Conservation (phyloP, 2,797 vertebrate species). For the Artibeus lituratus region DNA sequence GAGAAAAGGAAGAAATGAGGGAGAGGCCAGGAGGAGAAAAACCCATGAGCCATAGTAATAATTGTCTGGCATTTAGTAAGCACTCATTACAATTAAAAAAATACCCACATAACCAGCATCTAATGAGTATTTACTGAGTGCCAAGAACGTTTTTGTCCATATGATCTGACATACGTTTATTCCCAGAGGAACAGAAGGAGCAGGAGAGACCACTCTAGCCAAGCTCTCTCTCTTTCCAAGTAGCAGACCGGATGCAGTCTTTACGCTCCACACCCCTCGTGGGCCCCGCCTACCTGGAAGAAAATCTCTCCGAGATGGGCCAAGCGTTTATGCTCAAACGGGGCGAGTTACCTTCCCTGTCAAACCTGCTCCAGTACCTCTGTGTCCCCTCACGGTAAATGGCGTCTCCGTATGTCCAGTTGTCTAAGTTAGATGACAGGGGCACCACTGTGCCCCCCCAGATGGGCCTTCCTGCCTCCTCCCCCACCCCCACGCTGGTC, state of each 20-base stretch:
- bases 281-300: not conserved
- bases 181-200: not conserved
- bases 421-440: not conserved
- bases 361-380: not conserved
- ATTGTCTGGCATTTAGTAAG: not conserved
- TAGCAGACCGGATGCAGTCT: not conserved
- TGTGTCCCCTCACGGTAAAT: not conserved
- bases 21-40: not conserved
- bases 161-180: not conserved
- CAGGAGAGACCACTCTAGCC: not conserved
- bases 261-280: not conserved
- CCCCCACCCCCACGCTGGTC: not conserved
- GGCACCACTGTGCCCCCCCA: not conserved
- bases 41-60: not conserved
- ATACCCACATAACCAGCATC: not conserved
- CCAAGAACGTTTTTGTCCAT: not conserved
- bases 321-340: not conserved
- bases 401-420: not conserved
- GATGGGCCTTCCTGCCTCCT: rapidly evolving
- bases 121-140: slow-evolving; percentile 6
- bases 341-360: not conserved
- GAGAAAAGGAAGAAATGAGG: not conserved
- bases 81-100: not conserved
- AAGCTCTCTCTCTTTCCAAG: not conserved
- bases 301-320: not conserved